These are phyloP conservation scores for Andrena camellia DNA, from an alignment of 2,888 invertebrate species.

Conservation along the genomic window DNA sequence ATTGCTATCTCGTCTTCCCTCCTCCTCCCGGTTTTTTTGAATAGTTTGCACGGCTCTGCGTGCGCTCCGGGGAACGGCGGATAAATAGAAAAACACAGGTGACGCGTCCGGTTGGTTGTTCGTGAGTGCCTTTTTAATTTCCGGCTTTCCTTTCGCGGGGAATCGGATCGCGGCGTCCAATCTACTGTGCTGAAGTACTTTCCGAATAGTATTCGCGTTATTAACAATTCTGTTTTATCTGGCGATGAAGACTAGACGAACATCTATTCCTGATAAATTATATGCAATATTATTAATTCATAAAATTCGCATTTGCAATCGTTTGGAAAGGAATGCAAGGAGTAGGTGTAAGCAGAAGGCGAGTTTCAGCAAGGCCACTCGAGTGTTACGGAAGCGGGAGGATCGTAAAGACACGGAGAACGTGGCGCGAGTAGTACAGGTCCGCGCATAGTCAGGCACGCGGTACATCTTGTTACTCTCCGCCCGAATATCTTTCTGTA, in stretches of 20 bases:
- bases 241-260: not conserved
- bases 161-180: slow-evolving; percentile 9
- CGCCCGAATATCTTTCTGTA: not conserved
- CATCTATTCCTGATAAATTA: not conserved
- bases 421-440: too few species aligned
- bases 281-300: not conserved
- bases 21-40: not conserved
- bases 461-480: not conserved
- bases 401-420: not conserved
- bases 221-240: not conserved
- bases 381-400: not conserved
- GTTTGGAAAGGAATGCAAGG: not conserved
- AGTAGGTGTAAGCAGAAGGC: too few species aligned
- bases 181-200: not conserved
- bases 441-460: slow-evolving; percentile 4
- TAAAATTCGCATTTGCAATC: not conserved
- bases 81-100: slow-evolving; percentile 31
- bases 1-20: slow-evolving; percentile 22
- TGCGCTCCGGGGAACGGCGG: slow-evolving; percentile 19
- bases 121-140: slow-evolving; percentile 45
- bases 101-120: slow-evolving; percentile 35
- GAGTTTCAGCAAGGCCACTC: not conserved
- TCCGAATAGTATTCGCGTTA: not conserved
- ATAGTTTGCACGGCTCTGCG: slow-evolving; percentile 13
- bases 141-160: slow-evolving; percentile 26